phyloP scores from a whole-genome alignment of 2,113 vertebrate genomes.

The Gobio gobio region DNA sequence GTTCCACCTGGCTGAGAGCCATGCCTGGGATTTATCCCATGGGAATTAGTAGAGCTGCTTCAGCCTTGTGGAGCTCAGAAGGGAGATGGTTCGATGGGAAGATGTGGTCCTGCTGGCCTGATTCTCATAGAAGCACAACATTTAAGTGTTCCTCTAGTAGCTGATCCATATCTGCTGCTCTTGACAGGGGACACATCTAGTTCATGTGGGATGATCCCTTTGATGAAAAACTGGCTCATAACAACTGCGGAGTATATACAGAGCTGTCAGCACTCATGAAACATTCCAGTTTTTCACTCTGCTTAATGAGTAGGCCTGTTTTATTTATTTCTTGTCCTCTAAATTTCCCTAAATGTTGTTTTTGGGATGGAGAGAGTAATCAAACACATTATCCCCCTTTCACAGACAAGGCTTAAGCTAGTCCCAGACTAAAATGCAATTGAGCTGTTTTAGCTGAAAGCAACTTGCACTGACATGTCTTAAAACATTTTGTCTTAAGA shows the following conservation, averaged over 20 bases:
- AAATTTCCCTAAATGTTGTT: background rate
- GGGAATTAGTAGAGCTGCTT: constrained; percentile 43
- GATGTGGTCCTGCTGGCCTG: constrained; percentile 26
- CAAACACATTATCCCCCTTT: background rate
- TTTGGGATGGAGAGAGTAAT: background rate
- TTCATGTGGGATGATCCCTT: constrained; percentile 3
- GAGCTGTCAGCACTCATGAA: constrained; percentile 13
- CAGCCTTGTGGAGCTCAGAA: constrained; percentile 22
- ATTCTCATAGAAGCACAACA: constrained; percentile 47
- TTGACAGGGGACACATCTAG: background rate
- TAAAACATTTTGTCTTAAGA: too few species aligned
- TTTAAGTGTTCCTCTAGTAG: background rate
- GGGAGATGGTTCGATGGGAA: constrained; percentile 39
- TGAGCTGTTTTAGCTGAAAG: too few species aligned
- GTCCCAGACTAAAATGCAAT: too few species aligned
- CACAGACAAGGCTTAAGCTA: too few species aligned
- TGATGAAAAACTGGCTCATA: background rate
- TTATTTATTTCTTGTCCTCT: background rate
- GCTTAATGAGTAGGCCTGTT: background rate
- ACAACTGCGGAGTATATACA: background rate
- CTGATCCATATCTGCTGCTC: constrained; percentile 20
- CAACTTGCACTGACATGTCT: too few species aligned
- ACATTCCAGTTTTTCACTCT: background rate
- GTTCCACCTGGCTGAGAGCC: constrained; percentile 48
- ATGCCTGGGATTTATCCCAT: constrained; percentile 29